These are phyloP conservation scores for Schizothorax lantsangensis DNA, from an alignment of 2,797 vertebrate species.

Conservation along the genomic window DNA sequence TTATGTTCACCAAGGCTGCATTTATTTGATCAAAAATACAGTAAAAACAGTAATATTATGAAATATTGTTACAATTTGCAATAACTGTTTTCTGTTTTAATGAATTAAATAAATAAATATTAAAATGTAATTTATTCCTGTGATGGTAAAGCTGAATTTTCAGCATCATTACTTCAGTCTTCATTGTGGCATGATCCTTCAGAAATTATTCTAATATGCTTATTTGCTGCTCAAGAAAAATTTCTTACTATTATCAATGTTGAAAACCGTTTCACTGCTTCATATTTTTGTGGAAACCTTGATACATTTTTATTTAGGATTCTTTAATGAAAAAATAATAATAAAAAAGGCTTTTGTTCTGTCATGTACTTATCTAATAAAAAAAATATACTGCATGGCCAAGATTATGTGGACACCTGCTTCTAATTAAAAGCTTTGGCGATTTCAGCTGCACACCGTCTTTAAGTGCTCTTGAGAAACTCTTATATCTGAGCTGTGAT, in stretches of 20 bases:
- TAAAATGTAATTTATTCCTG: background rate
- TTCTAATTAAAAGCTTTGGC: conserved; percentile 1
- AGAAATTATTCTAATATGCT: background rate
- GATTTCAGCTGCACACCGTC: background rate
- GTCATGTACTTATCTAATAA: background rate
- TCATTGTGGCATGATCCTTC: background rate
- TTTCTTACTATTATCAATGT: background rate
- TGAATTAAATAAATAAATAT: no score
- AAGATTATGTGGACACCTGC: background rate
- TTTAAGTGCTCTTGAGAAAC: background rate
- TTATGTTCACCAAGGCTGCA: background rate
- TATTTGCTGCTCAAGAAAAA: background rate
- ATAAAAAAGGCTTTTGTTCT: background rate
- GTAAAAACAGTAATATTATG: background rate
- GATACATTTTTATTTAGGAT: background rate
- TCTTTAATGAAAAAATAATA: background rate
- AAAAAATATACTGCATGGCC: background rate
- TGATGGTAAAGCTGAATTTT: background rate
- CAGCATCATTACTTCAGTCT: background rate
- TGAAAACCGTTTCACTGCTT: background rate
- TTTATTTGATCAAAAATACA: background rate
- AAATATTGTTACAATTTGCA: background rate
- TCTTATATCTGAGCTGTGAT: conserved; percentile 2
- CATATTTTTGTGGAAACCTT: background rate
- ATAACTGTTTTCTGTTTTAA: no score